Conservation (phyloP, 2,797 vertebrate species). For the Lutjanus campechanus region DNA sequence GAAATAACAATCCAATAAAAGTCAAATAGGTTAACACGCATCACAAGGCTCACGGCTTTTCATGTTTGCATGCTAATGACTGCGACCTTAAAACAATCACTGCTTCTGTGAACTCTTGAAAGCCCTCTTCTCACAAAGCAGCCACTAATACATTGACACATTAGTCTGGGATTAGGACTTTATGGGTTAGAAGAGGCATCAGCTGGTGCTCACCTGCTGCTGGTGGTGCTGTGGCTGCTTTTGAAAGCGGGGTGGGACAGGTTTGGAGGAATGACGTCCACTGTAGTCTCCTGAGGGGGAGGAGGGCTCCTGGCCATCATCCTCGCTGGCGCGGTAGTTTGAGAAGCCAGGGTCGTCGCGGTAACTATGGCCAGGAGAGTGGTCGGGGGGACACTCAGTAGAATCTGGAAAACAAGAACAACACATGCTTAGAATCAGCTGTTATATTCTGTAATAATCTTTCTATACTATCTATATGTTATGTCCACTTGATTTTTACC, state of each 20-base stretch:
- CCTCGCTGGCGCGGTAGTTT: constrained; percentile 86
- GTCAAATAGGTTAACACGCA: not conserved
- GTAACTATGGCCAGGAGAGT: constrained; percentile 85
- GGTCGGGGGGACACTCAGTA: constrained; percentile 83
- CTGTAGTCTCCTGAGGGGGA: constrained; percentile 91
- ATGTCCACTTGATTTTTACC: constrained; percentile 76
- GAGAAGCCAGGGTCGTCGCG: constrained; percentile 78
- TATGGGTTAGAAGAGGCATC: not conserved
- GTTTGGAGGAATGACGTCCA: constrained; percentile 89
- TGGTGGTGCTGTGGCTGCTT: constrained; percentile 86
- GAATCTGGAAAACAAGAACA: constrained; percentile 55
- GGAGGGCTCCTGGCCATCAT: constrained; percentile 88
- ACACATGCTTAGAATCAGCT: not conserved
- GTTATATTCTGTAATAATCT: not conserved
- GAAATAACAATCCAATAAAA: constrained; percentile 23
- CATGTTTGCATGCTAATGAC: constrained; percentile 1
- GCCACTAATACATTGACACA: constrained; percentile 10
- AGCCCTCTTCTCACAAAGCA: constrained; percentile 8
- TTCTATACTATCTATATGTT: not conserved
- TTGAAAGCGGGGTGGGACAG: constrained; percentile 94
- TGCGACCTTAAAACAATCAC: constrained; percentile 11
- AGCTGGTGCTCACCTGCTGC: constrained; percentile 75
- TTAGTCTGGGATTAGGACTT: constrained; percentile 36
- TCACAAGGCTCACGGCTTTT: not conserved
- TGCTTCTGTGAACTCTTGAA: constrained; percentile 5